Conservation (phyloP, 2,797 vertebrate species). For the Babyrousa celebensis region DNA sequence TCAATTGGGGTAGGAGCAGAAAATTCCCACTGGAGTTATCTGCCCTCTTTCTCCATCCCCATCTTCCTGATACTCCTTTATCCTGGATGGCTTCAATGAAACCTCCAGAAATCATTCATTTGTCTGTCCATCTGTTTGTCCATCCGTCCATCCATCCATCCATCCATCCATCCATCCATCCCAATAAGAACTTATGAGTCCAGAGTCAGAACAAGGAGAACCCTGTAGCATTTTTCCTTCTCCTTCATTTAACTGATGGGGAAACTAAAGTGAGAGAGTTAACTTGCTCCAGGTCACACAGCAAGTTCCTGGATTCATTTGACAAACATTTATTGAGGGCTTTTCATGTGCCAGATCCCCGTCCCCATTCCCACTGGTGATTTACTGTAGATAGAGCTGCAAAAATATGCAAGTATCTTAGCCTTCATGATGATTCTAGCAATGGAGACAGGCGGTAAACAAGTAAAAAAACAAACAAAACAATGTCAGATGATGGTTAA, state of each 20-base stretch:
- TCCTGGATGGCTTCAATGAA: not conserved
- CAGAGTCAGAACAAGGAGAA: not conserved
- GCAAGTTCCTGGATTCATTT: not conserved
- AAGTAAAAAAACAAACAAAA: not conserved
- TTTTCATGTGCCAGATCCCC: not conserved
- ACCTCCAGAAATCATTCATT: not conserved
- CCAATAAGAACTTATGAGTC: not conserved
- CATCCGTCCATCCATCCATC: not conserved
- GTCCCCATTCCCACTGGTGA: not conserved
- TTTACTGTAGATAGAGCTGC: not conserved
- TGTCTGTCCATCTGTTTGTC: no score
- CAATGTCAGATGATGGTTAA: slow-evolving; percentile 1
- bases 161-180: not conserved
- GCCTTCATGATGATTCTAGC: not conserved
- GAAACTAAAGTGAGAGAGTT: not conserved
- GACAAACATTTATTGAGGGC: not conserved
- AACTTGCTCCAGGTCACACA: not conserved
- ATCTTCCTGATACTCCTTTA: not conserved
- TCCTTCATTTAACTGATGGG: not conserved
- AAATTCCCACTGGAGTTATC: not conserved
- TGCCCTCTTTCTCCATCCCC: not conserved
- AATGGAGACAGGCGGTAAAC: not conserved
- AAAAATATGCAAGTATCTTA: not conserved
- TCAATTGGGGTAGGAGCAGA: not conserved
- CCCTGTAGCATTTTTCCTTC: not conserved